These are phyloP conservation scores for Anabacerthia variegaticeps DNA, from an alignment of 2,797 vertebrate genomes.

Conservation along the genomic window DNA sequence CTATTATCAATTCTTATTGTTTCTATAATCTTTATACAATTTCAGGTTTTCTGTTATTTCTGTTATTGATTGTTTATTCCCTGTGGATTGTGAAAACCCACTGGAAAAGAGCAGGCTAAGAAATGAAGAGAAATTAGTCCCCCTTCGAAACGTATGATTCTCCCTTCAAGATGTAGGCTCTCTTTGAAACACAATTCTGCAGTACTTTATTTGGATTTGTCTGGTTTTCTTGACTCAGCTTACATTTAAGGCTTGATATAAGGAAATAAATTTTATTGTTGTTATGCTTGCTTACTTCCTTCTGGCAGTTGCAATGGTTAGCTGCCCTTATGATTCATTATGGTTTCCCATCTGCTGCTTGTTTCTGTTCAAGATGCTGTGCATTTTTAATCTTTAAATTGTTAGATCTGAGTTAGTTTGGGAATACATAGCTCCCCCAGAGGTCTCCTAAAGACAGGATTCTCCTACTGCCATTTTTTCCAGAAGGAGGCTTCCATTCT, in stretches of 20 bases:
- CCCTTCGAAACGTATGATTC: background rate
- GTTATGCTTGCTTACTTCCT: conserved; percentile 38
- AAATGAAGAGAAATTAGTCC: background rate
- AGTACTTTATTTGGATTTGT: background rate
- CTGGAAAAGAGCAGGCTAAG: background rate
- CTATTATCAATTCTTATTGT: background rate
- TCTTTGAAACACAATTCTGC: background rate
- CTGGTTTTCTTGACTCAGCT: background rate
- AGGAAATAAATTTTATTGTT: background rate
- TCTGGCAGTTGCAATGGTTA: conserved; percentile 39
- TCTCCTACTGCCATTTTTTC: background rate
- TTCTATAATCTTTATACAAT: background rate
- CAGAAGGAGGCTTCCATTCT: background rate
- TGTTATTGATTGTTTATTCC: background rate
- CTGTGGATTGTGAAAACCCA: background rate
- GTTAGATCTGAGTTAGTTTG: background rate
- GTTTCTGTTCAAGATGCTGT: conserved; percentile 5
- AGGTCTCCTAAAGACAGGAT: background rate
- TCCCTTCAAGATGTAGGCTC: background rate
- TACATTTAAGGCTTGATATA: background rate
- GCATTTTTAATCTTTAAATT: conserved; percentile 31
- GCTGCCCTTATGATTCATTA: conserved; percentile 57
- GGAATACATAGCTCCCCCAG: background rate
- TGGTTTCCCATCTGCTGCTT: conserved; percentile 48
- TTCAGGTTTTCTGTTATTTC: background rate